Base-by-base conservation (phyloP, 1,140 invertebrate species). In the Berghia stephanieae region DNA sequence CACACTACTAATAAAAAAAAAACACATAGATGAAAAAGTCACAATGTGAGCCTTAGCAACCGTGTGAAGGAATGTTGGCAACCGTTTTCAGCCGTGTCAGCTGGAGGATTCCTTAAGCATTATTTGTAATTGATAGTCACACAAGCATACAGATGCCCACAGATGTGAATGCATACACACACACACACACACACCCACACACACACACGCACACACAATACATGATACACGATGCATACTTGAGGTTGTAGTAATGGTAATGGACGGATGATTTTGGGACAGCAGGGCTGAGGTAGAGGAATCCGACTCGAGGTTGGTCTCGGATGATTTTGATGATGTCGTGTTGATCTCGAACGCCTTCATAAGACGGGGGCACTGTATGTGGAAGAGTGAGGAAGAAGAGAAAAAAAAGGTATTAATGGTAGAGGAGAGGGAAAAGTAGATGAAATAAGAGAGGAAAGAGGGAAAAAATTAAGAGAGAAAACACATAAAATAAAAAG, bases 241-340 rank as follows among this genome's bases (percentile, higher is more conserved):
- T 89, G 4, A 90, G 84, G 69, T 89, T 89, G 77, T 89, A 90
- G 74, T 89, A 90, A 78, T 90, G 87, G 75, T 88, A 89, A 49
- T 86, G 78, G 36, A 89, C 87, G 2, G 86, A 87, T 27, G 87
- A 86, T 78, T 89, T 89, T 21, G 86, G 84, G 43, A 88, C 85
- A 68, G 87, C 86, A 3, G 87, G 88, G 79, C 85, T 89, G 3
- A 90, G 84, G 77, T 90, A 90, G 10, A 89, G 68, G 77, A 90
- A 90, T 10, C 86, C 86, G 36, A 86, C 81, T 63, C 83, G 81
- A 36, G 82, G 80, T 75, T 87, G 74, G 2, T 83, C 80, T 68
- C 83, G 80, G 16, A 88, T 83, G 8, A 88, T 78, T 0, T 83
- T 34, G 43, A 88, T 86, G 6, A 90, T 88, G 63, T 87, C 79